phyloP scores from a whole-genome alignment of 2,888 invertebrate genomes.

The Creontiades dilutus region DNA sequence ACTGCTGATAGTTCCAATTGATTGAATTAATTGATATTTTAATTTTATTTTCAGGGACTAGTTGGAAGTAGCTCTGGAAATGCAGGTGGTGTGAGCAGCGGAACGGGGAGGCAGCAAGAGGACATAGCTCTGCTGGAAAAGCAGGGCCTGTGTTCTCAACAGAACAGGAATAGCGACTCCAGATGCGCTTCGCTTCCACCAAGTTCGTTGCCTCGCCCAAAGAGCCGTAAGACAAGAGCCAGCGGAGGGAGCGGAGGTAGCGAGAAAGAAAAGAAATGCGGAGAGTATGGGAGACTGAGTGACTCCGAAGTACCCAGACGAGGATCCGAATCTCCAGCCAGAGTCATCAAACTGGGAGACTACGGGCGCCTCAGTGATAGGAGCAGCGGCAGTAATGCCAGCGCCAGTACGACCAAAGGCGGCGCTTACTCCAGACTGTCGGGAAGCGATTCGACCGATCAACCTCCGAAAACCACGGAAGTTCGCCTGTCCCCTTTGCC shows the following conservation, averaged over 20 bases:
- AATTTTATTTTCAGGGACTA: slow-evolving; percentile 52
- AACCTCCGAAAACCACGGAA: slow-evolving; percentile 69
- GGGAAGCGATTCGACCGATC: slow-evolving; percentile 58
- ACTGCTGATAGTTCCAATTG: too few relatives aligned
- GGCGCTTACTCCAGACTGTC: slow-evolving; percentile 71
- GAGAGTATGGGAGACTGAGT: slow-evolving; percentile 82
- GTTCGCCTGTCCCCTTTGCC: slow-evolving; percentile 50
- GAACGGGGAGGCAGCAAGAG: slow-evolving; percentile 80
- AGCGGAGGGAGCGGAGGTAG: slow-evolving; percentile 74
- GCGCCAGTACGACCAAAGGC: slow-evolving; percentile 60
- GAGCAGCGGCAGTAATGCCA: slow-evolving; percentile 74
- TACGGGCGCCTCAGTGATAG: slow-evolving; percentile 84
- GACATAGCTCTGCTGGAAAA: slow-evolving; percentile 88
- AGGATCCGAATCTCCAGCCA: slow-evolving; percentile 71
- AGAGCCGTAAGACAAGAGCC: slow-evolving; percentile 77
- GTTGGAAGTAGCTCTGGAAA: slow-evolving; percentile 58
- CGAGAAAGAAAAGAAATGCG: slow-evolving; percentile 78
- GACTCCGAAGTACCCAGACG: slow-evolving; percentile 60
- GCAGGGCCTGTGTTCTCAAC: slow-evolving; percentile 87
- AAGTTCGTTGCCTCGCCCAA: slow-evolving; percentile 86
- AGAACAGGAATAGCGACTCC: slow-evolving; percentile 83
- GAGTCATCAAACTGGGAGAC: slow-evolving; percentile 79
- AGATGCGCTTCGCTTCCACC: slow-evolving; percentile 84
- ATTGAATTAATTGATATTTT: neutral
- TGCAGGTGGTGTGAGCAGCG: slow-evolving; percentile 77